These are phyloP conservation scores for Darevskia mixta DNA, from an alignment of 2,797 vertebrate species.

Conservation along the genomic window DNA sequence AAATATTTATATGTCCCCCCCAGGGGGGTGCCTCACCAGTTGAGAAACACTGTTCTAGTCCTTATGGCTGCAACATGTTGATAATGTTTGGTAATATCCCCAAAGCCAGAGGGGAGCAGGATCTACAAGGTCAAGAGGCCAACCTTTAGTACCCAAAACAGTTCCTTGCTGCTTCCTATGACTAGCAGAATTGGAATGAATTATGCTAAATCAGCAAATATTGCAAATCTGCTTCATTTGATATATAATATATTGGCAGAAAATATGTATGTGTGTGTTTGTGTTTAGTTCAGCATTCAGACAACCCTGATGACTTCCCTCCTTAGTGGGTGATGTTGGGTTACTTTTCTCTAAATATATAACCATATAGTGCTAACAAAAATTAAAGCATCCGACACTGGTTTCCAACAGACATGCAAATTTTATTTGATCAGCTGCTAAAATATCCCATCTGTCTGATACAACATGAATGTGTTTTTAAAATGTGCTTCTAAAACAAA, in stretches of 20 bases:
- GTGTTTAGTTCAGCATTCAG: constrained; percentile 18
- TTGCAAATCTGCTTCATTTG: not conserved
- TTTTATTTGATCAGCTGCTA: constrained; percentile 5
- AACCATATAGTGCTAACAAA: not conserved
- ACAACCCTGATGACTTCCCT: not conserved
- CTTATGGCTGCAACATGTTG: not conserved
- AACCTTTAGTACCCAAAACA: not conserved
- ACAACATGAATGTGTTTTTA: constrained; percentile 9
- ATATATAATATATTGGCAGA: not conserved
- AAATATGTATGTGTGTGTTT: not conserved
- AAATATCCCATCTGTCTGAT: constrained; percentile 36
- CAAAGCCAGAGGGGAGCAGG: not conserved
- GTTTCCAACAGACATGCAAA: constrained; percentile 16
- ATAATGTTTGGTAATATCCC: not conserved
- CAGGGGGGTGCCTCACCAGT: too few relatives aligned
- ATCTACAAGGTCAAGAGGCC: not conserved
- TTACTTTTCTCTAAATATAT: constrained; percentile 22
- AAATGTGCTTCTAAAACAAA: constrained; percentile 19
- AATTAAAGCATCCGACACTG: constrained; percentile 17
- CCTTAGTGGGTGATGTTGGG: constrained; percentile 38
- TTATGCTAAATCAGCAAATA: not conserved
- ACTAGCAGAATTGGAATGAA: not conserved
- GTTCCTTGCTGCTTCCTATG: not conserved
- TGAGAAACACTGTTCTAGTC: not conserved
- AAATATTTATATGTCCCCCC: too few relatives aligned